Evolutionary conservation across 2,797 vertebrate species (phyloP).

Genomic region (Petrocephalus sullivani): DNA sequence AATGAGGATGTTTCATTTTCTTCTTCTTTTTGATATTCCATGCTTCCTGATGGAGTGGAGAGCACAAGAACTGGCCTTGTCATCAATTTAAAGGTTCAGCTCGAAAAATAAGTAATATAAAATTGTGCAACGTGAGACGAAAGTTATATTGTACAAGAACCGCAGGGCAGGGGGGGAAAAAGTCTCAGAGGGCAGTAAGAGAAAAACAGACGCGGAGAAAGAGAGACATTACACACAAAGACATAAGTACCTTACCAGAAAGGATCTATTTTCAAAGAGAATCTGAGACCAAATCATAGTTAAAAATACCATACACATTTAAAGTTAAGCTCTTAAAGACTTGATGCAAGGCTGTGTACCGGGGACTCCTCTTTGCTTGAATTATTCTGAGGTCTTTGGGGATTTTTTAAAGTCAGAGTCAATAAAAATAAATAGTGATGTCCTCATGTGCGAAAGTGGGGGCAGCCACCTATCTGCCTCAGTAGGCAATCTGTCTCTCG

Average conservation of each 20-base stretch:
- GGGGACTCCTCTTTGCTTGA: conserved; percentile 18
- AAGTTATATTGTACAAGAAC: conserved; percentile 9
- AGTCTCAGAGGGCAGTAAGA: background rate
- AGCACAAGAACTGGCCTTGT: background rate
- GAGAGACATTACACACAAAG: conserved; percentile 15
- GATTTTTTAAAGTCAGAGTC: conserved; percentile 28
- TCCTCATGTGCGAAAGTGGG: conserved; percentile 19
- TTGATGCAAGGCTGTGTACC: conserved; percentile 28
- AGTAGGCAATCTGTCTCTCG: conserved; percentile 30
- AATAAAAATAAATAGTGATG: conserved; percentile 29
- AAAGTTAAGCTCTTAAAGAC: conserved; percentile 26
- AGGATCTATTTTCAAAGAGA: conserved; percentile 30
- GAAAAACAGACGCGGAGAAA: conserved; percentile 18
- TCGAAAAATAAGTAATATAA: conserved; percentile 9
- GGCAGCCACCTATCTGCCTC: conserved; percentile 14
- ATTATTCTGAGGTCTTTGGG: conserved; percentile 30
- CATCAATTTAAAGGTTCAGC: background rate
- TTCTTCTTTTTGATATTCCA: background rate
- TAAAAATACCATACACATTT: conserved; percentile 20
- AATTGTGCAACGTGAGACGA: background rate
- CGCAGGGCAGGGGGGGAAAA: conserved; percentile 5
- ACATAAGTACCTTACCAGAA: conserved; percentile 22
- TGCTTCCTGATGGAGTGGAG: background rate
- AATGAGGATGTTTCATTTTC: background rate
- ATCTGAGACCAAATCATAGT: conserved; percentile 33